Percentiles rank a stretch among this genome's conserved stretches.
Conservation (phyloP, 2,797 vertebrate species). For the Brachymystax lenok region DNA sequence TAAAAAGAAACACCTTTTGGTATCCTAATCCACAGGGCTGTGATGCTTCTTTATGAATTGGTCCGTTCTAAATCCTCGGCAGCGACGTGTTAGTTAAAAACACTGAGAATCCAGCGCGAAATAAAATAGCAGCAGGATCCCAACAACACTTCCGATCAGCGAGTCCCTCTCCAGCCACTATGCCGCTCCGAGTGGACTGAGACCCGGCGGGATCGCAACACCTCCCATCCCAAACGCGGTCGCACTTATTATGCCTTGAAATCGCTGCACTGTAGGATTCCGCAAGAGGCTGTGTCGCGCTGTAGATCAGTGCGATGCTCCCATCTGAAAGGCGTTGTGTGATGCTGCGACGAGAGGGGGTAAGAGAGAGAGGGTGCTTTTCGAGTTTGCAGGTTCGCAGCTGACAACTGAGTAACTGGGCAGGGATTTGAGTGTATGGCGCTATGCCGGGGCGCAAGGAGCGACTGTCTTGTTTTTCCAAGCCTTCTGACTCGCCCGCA, state of each 20-base stretch:
- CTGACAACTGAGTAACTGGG: conserved; percentile 56
- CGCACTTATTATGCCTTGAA: conserved; percentile 69
- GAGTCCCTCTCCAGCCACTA: conserved; percentile 54
- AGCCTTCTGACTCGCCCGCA: conserved; percentile 65
- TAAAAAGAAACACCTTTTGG: conserved; percentile 52
- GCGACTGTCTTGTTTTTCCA: conserved; percentile 68
- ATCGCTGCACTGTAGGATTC: conserved; percentile 73
- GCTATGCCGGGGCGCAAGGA: conserved; percentile 68
- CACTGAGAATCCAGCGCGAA: conserved; percentile 56
- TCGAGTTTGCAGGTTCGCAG: conserved; percentile 61
- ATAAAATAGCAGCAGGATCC: conserved; percentile 64
- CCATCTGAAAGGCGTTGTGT: conserved; percentile 66
- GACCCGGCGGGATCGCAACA: conserved; percentile 56
- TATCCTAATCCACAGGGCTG: conserved; percentile 63
- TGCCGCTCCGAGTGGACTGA: conserved; percentile 67
- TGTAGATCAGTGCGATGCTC: conserved; percentile 77
- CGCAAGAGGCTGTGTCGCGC: conserved; percentile 70
- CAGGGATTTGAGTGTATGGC: conserved; percentile 66
- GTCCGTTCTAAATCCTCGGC: conserved; percentile 68
- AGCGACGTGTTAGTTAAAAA: conserved; percentile 43
- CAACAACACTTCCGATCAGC: conserved; percentile 69
- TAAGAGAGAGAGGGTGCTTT: conserved; percentile 29
- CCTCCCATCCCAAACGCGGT: conserved; percentile 71
- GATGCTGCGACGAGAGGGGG: conserved; percentile 64
- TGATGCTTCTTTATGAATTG: conserved; percentile 43